A percentile compares a stretch with the other conserved stretches of the same genome.
These are phyloP conservation scores for Belgica antarctica DNA, from an alignment of 2,888 invertebrate species.

Conservation along the genomic window DNA sequence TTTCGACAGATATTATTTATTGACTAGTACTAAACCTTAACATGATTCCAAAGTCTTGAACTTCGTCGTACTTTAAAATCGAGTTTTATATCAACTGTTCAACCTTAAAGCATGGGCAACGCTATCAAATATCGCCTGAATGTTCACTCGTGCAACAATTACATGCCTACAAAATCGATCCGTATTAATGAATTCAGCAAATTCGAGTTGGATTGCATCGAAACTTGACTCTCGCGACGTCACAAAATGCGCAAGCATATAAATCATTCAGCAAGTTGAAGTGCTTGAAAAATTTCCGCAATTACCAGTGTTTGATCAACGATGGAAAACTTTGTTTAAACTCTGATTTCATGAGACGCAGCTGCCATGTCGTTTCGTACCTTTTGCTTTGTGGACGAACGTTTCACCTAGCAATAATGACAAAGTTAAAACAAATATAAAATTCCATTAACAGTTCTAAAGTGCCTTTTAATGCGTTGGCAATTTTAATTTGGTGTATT, in stretches of 20 bases:
- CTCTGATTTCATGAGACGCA: slow-evolving; percentile 5
- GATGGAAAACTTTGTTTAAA: neutral
- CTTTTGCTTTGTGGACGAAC: neutral
- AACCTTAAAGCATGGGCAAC: neutral
- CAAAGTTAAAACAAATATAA: slow-evolving; percentile 40
- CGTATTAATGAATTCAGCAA: neutral
- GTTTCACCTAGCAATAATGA: neutral
- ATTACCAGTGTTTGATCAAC: neutral
- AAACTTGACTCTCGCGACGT: slow-evolving; percentile 9
- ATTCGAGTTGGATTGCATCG: neutral
- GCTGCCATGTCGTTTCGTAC: neutral
- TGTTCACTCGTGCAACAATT: neutral
- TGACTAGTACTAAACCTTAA: too few relatives aligned
- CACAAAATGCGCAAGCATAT: slow-evolving; percentile 1
- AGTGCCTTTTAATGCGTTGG: slow-evolving; percentile 36
- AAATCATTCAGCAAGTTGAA: neutral
- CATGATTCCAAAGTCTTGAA: too few relatives aligned
- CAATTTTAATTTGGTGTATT: neutral
- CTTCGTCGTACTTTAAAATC: too few relatives aligned
- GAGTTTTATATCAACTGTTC: too few relatives aligned
- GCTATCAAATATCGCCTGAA: neutral
- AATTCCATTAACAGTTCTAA: slow-evolving; percentile 32
- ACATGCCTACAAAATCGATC: neutral
- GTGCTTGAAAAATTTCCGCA: neutral
- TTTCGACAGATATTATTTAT: too few relatives aligned